Conservation (phyloP, 2,888 invertebrate species). For the Caenorhabditis drosophilae region DNA sequence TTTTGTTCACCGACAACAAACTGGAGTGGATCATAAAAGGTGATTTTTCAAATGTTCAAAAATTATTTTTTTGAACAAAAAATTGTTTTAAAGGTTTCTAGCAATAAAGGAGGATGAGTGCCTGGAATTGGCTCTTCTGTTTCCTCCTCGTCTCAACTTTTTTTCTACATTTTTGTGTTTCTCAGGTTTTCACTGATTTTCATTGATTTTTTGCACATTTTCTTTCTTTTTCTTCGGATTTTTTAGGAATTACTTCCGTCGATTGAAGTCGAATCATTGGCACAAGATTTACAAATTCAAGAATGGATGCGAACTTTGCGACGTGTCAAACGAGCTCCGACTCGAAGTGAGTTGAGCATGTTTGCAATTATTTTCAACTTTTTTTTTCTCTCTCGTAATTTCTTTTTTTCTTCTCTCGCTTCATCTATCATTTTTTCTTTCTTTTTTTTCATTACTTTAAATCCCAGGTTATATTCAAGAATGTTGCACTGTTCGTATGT, state of each 20-base stretch:
- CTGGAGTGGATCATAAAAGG: too few species aligned
- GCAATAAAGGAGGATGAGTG: slow-evolving; percentile 27
- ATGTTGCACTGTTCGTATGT: slow-evolving; percentile 43
- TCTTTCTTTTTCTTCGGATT: background rate
- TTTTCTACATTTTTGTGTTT: slow-evolving; percentile 16
- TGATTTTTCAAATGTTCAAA: too few species aligned
- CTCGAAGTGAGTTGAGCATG: slow-evolving; percentile 51
- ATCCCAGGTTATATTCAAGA: slow-evolving; percentile 49
- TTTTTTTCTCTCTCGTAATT: slow-evolving; percentile 6
- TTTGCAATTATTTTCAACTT: slow-evolving; percentile 6
- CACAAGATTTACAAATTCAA: slow-evolving; percentile 58
- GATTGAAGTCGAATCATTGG: slow-evolving; percentile 31
- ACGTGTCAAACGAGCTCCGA: slow-evolving; percentile 58
- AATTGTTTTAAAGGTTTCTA: slow-evolving; percentile 14
- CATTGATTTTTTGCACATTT: background rate
- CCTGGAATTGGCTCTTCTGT: slow-evolving; percentile 27
- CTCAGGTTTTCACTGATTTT: slow-evolving; percentile 15
- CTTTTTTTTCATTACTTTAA: slow-evolving; percentile 3
- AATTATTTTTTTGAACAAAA: background rate
- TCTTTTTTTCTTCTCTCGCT: slow-evolving; percentile 15
- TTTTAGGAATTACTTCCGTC: slow-evolving; percentile 38
- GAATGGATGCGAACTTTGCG: slow-evolving; percentile 64
- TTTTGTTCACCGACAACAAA: too few species aligned
- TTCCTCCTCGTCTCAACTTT: slow-evolving; percentile 29
- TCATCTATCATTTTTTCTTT: slow-evolving; percentile 7